A percentile compares a stretch with the other conserved stretches of the same genome.
phyloP scores from a whole-genome alignment of 2,888 invertebrate species.

The Eremobia ochroleuca region DNA sequence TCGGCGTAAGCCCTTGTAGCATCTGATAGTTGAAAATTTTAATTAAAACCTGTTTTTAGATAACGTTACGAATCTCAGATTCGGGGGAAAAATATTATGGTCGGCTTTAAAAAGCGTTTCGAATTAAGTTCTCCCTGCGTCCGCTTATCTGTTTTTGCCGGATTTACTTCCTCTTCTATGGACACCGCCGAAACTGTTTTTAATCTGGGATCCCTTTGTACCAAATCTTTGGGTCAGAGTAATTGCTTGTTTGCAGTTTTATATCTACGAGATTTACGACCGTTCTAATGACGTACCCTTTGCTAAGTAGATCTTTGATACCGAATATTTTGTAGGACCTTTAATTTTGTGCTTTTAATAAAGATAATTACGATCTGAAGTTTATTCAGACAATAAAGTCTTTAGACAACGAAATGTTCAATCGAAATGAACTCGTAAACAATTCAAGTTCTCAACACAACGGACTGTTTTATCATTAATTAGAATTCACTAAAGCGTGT shows the following conservation, averaged over 20 bases:
- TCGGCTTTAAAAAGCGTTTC: conserved; percentile 71
- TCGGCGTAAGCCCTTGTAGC: conserved; percentile 68
- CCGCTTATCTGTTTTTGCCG: conserved; percentile 74
- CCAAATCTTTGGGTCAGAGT: conserved; percentile 67
- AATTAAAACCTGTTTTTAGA: conserved; percentile 81
- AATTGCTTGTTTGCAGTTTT: conserved; percentile 71
- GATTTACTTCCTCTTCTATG: conserved; percentile 73
- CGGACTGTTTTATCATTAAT: conserved; percentile 58
- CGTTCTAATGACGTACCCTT: conserved; percentile 64
- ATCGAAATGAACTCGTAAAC: conserved; percentile 53
- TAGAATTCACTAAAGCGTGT: conserved; percentile 49
- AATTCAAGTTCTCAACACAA: conserved; percentile 60
- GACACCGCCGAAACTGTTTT: conserved; percentile 67
- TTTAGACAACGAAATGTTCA: conserved; percentile 54
- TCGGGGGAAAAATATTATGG: conserved; percentile 73
- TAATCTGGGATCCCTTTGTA: conserved; percentile 71
- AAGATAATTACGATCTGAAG: conserved; percentile 48
- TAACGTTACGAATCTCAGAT: conserved; percentile 72
- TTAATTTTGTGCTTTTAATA: conserved; percentile 51
- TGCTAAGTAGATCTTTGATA: conserved; percentile 51
- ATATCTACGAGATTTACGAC: conserved; percentile 66
- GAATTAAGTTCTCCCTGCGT: conserved; percentile 70
- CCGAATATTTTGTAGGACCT: conserved; percentile 42
- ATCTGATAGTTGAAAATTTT: conserved; percentile 82
- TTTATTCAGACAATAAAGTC: conserved; percentile 54